Evolutionary conservation across 2,888 invertebrate genomes (phyloP), one percentile per base, ranked within the genome.

Genomic region (Pomacea canaliculata): DNA sequence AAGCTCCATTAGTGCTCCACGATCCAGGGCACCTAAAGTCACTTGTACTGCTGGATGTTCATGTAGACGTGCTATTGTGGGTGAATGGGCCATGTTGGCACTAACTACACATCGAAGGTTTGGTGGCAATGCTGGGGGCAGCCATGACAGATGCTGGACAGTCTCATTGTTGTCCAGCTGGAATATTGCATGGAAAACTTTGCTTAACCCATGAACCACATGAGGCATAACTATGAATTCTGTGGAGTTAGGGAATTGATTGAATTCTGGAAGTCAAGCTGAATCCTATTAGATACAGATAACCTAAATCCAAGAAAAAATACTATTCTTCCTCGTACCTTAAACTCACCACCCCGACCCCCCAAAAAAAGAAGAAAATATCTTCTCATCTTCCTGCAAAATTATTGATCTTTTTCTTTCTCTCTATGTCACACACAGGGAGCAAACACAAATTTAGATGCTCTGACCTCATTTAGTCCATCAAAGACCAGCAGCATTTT

Each of bases 61-160:
- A 51, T 81, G 75, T 18, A 88, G 78, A 18, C 87, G 76, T 13
- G 83, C 78, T 13, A 83, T 70, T n/a, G 86, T 85, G 0, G 85
- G 84, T 16, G 76, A 78, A 68, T 88, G 85, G 16, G 82, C 78
- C 12, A 63, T 49, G n/a, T 83, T 79, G 66, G 83, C 80, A 71
- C 86, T 87, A 16, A 89, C 83, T 12, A 89, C 80, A 80, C 87
- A 85, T 7, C 80, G 81, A 12, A 89, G 76, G 70, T 84, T 86
- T 27, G 76, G 65, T 19, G 89, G 88, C 37, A 88, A 83, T 7
- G 76, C 71, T 7, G 86, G 85, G 9, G 88, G 88, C 18, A 89
- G 79, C 88, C 88, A 89, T 23, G 79, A 82, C 70, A 89, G 76
- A 70, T 87, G 86, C 49, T 78, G 68, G 8, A 78, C 56, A 37